Conservation (phyloP, 2,113 vertebrate genomes). For the Phalacrocorax aristotelis region DNA sequence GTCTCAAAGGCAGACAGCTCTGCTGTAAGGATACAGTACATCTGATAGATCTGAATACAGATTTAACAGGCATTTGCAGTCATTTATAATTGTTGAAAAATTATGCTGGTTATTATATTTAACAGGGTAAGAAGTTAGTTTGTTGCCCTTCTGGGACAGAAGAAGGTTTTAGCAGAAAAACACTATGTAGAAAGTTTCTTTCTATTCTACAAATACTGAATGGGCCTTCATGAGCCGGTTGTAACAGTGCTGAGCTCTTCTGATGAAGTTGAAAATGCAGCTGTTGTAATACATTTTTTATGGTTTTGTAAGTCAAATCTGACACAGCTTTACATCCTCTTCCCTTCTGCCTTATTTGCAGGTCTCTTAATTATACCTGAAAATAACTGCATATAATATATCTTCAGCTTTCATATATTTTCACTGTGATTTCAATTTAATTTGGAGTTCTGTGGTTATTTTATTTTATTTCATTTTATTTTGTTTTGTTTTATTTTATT, state of each 20-base stretch:
- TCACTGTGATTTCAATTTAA: not conserved
- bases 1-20: not conserved
- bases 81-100: constrained; percentile 14
- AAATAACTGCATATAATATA: not conserved
- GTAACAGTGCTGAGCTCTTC: not conserved
- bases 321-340: not conserved
- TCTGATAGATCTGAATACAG: not conserved
- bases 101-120: not conserved
- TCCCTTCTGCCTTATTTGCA: not conserved
- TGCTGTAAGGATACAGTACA: not conserved
- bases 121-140: not conserved
- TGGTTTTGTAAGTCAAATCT: not conserved
- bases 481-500: not conserved
- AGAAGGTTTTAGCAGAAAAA: not conserved
- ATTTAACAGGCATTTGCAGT: not conserved
- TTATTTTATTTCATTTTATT: not conserved
- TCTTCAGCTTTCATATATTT: not conserved
- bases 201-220: not conserved
- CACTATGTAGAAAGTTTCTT: not conserved
- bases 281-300: not conserved
- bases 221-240: not conserved
- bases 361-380: not conserved
- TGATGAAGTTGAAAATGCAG: not conserved
- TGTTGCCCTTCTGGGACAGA: not conserved
- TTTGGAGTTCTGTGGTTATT: not conserved